Evolutionary conservation across 1,140 invertebrate genomes (phyloP), one percentile per base, ranked within the genome.

Genomic region (Drosophila miranda): DNA sequence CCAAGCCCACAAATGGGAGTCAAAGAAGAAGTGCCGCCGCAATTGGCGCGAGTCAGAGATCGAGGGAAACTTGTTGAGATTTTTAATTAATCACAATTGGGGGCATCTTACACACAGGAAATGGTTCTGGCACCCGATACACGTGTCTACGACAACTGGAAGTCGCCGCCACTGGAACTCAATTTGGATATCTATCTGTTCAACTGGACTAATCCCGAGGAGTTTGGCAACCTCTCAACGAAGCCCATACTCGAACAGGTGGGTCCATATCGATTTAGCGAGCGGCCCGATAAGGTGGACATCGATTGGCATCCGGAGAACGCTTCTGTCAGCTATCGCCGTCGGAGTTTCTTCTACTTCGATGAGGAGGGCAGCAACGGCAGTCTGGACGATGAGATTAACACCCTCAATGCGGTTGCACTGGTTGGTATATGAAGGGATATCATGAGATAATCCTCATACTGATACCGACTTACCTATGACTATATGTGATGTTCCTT

Each of bases 351-450:
- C 41, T 99, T 95, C 94, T 93, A 93, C 71, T 99, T 96, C 81
- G 94, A 96, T 64, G 92, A 91, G 46, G 92, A 93, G 6, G 92
- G 92, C 59, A 98, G 96, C 70, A 94, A 94, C 50, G 97, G 96
- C 1, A 92, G 92, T 9, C 92, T 98, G 11, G 91, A 93, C 34
- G 97, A 98, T 81, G 91, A 93, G 3, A 93, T 98, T 56, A 95
- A 93, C 0, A 96, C 96, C 3, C 89, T 98, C 3, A 98, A 99
- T 90, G 93, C 95, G 6, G 94, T 98, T 7, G 94, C 96, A 30
- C 92, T 96, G 90, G 97, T 98, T 87, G 94, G 94, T 92, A 69
- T 26, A 5, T 5, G 5, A 23, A 23, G 5, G 23, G 14, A 16
- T 16, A 16, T 16, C 16, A 16, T 16, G 16, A 16, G 16, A 16